Evolutionary conservation across 2,888 invertebrate species (phyloP), one percentile per base, ranked within the genome.

Genomic region (Silvanus unidentatus): DNA sequence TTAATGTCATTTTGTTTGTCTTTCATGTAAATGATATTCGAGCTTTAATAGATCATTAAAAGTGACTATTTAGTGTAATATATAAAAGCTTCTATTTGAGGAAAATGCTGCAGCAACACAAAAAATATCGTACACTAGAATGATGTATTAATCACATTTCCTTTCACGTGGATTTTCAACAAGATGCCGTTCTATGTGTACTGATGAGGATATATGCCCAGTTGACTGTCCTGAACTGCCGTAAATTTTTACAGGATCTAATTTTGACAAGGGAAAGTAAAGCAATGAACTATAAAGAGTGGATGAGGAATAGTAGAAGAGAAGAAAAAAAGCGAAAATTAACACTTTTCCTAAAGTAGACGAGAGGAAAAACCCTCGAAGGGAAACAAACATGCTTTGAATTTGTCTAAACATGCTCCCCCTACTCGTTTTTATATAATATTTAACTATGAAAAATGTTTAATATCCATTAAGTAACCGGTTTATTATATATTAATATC

Each of bases 81-180:
- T n/a, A n/a, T n/a, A 11, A 32, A 5, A n/a, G 10, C 3, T 37
- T 37, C 15, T 6, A 15, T 16, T 16, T 37, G 3, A 10, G 6
- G 15, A 37, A 37, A 37, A 16, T 15, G 14, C 37, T 15, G 16
- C 15, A 15, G 16, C 13, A 37, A 37, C 14, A 37, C 3, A 37
- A 37, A 35, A 9, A 28, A 8, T 28, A 8, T 28, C 8, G 28
- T 12, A 32, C 5, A 32, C n/a, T 12, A 37, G 37, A 15, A 37
- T 37, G 37, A 37, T 37, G 16, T 37, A 37, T 37, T 37, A 37
- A 37, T 37, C 37, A 37, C 16, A 37, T 37, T 37, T 37, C 37
- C 37, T 37, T 37, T 37, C 37, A 37, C 37, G 37, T 37, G 15
- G 37, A 37, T 37, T 37, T 37, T 9, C 11, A n/a, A 37, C n/a